Evolutionary conservation across 2,113 vertebrate species (phyloP).

Genomic region (Tenrec ecaudatus): DNA sequence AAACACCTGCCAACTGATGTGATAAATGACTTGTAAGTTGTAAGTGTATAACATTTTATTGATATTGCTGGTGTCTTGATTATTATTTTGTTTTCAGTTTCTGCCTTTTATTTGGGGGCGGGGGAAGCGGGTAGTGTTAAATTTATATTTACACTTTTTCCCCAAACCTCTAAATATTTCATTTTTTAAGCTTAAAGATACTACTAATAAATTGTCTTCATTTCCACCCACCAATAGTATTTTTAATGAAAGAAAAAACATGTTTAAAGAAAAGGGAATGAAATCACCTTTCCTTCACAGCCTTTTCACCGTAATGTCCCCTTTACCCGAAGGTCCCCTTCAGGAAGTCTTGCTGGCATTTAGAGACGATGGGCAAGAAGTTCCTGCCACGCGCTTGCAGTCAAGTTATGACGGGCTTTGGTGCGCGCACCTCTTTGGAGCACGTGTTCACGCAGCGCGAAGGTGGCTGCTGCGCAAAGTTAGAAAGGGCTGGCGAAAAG

Average conservation of each 20-base stretch:
- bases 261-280: neutral
- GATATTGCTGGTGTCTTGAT: neutral
- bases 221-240: too few relatives aligned
- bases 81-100: neutral
- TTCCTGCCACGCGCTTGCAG: neutral
- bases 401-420: neutral
- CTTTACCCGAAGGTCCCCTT: neutral
- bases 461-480: neutral
- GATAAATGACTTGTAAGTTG: conserved; percentile 13
- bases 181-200: too few relatives aligned
- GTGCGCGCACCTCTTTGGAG: neutral
- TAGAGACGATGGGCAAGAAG: neutral
- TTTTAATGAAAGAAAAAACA: too few relatives aligned
- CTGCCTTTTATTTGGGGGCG: neutral
- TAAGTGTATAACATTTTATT: neutral
- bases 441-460: neutral
- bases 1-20: neutral
- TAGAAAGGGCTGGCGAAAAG: neutral
- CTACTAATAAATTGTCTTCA: too few relatives aligned
- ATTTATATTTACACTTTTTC: too few relatives aligned
- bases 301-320: neutral
- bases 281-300: conserved; percentile 8
- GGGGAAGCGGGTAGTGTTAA: too few relatives aligned
- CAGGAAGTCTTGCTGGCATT: neutral
- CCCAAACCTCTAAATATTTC: too few relatives aligned